Evolutionary conservation across 2,113 vertebrate species (phyloP).

Genomic region (Hippocampus comes): DNA sequence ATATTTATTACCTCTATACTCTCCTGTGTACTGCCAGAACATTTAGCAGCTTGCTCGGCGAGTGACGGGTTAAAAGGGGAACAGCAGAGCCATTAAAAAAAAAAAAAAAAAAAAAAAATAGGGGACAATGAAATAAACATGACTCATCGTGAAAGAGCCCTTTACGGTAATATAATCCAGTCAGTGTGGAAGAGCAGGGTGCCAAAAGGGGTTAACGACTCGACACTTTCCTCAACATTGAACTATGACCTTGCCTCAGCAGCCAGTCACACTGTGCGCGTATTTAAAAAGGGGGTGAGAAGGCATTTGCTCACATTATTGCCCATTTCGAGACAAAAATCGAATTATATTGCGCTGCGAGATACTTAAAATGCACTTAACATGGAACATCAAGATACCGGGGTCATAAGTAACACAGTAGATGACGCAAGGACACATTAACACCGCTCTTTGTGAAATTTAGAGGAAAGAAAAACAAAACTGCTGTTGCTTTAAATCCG

Average conservation of each 20-base stretch:
- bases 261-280: conserved; percentile 10
- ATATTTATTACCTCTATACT: conserved; percentile 69
- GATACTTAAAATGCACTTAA: conserved; percentile 1
- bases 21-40: conserved; percentile 48
- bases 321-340: conserved; percentile 6
- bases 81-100: conserved; percentile 57
- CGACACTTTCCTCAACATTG: conserved; percentile 16
- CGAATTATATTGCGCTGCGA: neutral
- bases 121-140: conserved; percentile 69
- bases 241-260: conserved; percentile 36
- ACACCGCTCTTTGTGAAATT: conserved; percentile 27
- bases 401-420: neutral
- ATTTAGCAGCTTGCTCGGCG: conserved; percentile 53
- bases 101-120: conserved; percentile 43
- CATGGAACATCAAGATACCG: neutral
- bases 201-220: conserved; percentile 34
- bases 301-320: conserved; percentile 26
- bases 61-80: conserved; percentile 65
- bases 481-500: conserved; percentile 67
- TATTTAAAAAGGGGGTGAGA: conserved; percentile 15
- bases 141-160: conserved; percentile 59
- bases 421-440: conserved; percentile 5
- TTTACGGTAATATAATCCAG: conserved; percentile 54
- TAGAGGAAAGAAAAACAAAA: neutral
- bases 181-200: conserved; percentile 22